Evolutionary conservation across 2,888 invertebrate genomes (phyloP), one percentile per base, ranked within the genome.

Genomic region (Platycnemis pennipes): DNA sequence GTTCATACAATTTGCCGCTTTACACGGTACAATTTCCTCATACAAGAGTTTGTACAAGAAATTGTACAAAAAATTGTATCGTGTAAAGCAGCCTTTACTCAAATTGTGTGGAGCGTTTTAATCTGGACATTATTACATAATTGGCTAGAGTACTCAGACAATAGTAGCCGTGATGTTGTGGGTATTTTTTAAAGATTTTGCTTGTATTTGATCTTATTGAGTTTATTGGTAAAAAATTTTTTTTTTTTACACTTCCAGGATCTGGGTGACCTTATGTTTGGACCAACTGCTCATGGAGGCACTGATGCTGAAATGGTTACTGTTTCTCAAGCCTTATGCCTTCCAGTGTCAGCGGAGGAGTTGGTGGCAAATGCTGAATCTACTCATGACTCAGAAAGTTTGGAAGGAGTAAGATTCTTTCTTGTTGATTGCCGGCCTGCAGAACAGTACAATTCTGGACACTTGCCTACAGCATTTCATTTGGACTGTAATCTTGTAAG

Each of bases 401-500:
- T 97, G 87, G 97, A 97, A 94, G 95, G 96, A 22, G 98, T 98
- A 0, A 97, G 98, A 95, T 99, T 99, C 96, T 99, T 99, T 96
- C 97, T 99, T 95, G 99, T 99, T 16, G 99, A 99, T 96, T 99
- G 99, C 96, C 97, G 99, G 95, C 99, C 99, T 16, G 98, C 99
- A 22, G 99, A 99, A 95, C 99, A 99, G 96, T 99, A 99, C 96
- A 99, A 99, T 97, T 98, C 98, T 94, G 99, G 99, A 0, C 99
- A 99, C 97, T 97, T 99, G 95, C 98, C 99, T 0, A 99, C 99
- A 94, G 99, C 99, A 94, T 99, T 99, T 97, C 99, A 99, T 97
- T 97, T 99, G 95, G 99, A 99, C 96, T 99, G 99, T 96, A 99
- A 99, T 96, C 97, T 99, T 96, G 98, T 98, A 96, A 96, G 96